Evolutionary conservation across 2,797 vertebrate genomes (phyloP).

Genomic region (Danionella dracula): DNA sequence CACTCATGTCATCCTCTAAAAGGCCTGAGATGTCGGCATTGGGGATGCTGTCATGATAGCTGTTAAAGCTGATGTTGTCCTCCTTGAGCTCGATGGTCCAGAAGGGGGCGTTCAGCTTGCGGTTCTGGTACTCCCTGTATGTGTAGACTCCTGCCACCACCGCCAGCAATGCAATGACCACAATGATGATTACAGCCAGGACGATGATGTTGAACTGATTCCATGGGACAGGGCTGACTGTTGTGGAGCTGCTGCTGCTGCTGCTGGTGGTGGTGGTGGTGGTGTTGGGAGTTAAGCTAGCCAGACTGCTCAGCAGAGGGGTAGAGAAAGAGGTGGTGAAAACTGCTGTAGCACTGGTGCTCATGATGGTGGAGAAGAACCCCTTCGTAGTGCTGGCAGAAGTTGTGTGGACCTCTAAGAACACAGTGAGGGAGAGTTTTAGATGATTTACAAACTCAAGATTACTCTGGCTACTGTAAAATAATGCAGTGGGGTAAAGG

Average conservation of each 20-base stretch:
- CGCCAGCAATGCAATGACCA: constrained; percentile 75
- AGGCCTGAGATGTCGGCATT: constrained; percentile 78
- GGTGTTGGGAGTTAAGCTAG: constrained; percentile 65
- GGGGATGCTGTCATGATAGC: constrained; percentile 84
- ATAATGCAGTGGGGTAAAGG: too few relatives aligned
- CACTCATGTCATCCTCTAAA: constrained; percentile 74
- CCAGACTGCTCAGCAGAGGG: constrained; percentile 32
- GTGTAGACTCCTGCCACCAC: constrained; percentile 78
- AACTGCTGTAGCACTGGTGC: constrained; percentile 52
- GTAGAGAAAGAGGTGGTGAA: constrained; percentile 54
- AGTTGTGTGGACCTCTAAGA: constrained; percentile 16
- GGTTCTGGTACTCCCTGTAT: constrained; percentile 81
- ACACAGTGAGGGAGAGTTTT: not conserved
- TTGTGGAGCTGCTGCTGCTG: constrained; percentile 62
- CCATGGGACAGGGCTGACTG: constrained; percentile 72
- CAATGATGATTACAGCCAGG: constrained; percentile 77
- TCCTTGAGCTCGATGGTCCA: constrained; percentile 88
- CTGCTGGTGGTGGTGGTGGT: too few relatives aligned
- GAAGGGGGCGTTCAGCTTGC: constrained; percentile 81
- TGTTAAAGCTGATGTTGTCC: constrained; percentile 86
- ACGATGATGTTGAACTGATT: constrained; percentile 82
- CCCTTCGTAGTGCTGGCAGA: not conserved
- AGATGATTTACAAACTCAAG: too few relatives aligned
- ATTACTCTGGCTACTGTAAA: too few relatives aligned
- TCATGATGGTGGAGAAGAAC: constrained; percentile 42